These are phyloP conservation scores for Astropecten irregularis DNA, from an alignment of 53 echinoderm and acorn worm genomes.

Conservation along the genomic window DNA sequence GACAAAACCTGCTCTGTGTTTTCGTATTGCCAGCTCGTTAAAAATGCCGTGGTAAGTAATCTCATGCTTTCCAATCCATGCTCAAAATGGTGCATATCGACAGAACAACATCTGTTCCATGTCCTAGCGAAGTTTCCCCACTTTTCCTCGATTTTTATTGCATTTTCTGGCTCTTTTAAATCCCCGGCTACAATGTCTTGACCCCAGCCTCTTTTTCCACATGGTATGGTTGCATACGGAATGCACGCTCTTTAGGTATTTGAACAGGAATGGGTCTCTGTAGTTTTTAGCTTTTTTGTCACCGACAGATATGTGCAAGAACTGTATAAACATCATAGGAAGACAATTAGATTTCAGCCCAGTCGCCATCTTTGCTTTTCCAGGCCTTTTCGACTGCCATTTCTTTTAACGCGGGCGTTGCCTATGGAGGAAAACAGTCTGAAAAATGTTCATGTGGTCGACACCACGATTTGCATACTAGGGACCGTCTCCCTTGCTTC, in stretches of 20 bases:
- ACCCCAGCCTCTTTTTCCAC: background rate
- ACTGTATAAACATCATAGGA: conserved; percentile 62
- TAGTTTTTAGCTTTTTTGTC: conserved; percentile 57
- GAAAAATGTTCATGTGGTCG: conserved; percentile 52
- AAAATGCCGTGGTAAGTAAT: conserved; percentile 96
- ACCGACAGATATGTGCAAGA: conserved; percentile 53
- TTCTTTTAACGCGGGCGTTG: conserved; percentile 67
- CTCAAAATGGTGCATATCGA: conserved; percentile 60
- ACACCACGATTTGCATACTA: conserved; percentile 37
- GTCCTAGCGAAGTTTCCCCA: conserved; percentile 56
- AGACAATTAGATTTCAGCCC: conserved; percentile 68
- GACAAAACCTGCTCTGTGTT: conserved; percentile 93
- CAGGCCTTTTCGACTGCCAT: conserved; percentile 49
- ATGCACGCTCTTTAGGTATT: conserved; percentile 17
- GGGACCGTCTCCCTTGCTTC: conserved; percentile 31
- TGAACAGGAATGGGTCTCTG: conserved; percentile 41
- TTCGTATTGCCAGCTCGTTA: conserved; percentile 87
- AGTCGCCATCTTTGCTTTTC: conserved; percentile 74
- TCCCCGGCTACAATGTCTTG: background rate
- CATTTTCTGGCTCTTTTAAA: conserved; percentile 47
- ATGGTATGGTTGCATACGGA: conserved; percentile 4
- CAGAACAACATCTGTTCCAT: conserved; percentile 76
- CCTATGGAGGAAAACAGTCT: conserved; percentile 48
- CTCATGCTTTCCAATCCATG: conserved; percentile 53
- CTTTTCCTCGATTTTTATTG: conserved; percentile 36